Evolutionary conservation across 1,140 invertebrate species (phyloP).

Genomic region (Cotesia vestalis): DNA sequence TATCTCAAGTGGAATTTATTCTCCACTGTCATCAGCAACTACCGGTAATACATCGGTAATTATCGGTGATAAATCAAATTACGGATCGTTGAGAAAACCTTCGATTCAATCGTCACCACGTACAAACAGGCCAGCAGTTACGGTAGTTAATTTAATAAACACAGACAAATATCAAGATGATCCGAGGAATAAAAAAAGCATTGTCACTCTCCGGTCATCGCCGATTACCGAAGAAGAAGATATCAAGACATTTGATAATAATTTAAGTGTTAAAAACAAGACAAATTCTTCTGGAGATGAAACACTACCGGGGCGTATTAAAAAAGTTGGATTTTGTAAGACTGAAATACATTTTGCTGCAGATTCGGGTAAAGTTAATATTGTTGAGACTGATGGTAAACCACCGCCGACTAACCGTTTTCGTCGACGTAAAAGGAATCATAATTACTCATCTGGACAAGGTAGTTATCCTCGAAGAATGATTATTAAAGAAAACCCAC

Average conservation of each 20-base stretch:
- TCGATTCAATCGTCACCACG: background rate
- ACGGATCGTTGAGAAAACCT: slow-evolving; percentile 12
- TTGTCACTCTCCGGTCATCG: slow-evolving; percentile 18
- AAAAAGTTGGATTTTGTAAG: slow-evolving; percentile 85
- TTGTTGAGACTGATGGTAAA: slow-evolving; percentile 86
- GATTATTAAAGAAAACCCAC: background rate
- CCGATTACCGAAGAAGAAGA: background rate
- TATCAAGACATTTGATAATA: background rate
- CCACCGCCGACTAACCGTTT: slow-evolving; percentile 83
- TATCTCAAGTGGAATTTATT: slow-evolving; percentile 11
- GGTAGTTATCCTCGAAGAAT: background rate
- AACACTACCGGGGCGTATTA: slow-evolving; percentile 50
- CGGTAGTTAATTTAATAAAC: slow-evolving; percentile 33
- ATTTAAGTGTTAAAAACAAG: background rate
- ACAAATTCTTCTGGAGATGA: slow-evolving; percentile 17
- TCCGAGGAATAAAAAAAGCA: slow-evolving; percentile 17
- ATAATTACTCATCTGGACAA: slow-evolving; percentile 34
- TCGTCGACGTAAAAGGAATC: slow-evolving; percentile 70
- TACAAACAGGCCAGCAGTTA: background rate
- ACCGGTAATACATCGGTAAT: slow-evolving; percentile 13
- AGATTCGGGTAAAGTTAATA: slow-evolving; percentile 84
- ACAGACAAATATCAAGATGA: slow-evolving; percentile 1
- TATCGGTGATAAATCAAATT: slow-evolving; percentile 31
- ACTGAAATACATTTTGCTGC: slow-evolving; percentile 86
- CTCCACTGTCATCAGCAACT: slow-evolving; percentile 1